Conservation (phyloP, 2,113 vertebrate species). For the Ellobius talpinus region DNA sequence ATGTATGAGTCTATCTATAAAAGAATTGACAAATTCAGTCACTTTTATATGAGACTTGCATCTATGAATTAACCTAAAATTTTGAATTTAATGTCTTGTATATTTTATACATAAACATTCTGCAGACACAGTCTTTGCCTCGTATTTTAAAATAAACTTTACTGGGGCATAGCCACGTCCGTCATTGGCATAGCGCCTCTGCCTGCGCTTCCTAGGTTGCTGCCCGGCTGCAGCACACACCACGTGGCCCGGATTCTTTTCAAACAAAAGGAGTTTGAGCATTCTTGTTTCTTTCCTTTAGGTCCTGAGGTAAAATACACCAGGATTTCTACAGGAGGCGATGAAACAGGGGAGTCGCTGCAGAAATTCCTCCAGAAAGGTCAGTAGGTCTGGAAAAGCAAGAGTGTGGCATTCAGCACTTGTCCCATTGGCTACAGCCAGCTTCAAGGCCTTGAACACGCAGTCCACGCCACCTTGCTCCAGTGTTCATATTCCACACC, state of each 20-base stretch:
- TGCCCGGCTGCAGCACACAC: not conserved
- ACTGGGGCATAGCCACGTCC: not conserved
- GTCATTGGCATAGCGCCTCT: not conserved
- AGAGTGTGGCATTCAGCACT: not conserved
- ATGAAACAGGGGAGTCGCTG: constrained; percentile 86
- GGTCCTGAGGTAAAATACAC: constrained; percentile 90
- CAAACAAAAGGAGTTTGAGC: not conserved
- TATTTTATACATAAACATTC: not conserved
- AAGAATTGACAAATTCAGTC: constrained; percentile 16
- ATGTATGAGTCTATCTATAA: not conserved
- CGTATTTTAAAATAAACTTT: not conserved
- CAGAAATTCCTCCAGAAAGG: constrained; percentile 89
- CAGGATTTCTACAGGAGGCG: constrained; percentile 85
- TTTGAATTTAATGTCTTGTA: not conserved
- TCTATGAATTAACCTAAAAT: constrained; percentile 33
- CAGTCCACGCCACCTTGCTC: not conserved
- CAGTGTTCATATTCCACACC: constrained; percentile 13
- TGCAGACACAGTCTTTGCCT: not conserved
- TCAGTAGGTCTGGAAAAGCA: constrained; percentile 74
- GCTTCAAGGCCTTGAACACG: not conserved
- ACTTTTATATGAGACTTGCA: not conserved
- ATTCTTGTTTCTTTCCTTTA: constrained; percentile 62
- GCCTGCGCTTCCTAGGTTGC: not conserved
- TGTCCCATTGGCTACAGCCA: not conserved
- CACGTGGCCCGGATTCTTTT: not conserved